phyloP scores from a whole-genome alignment of 2,113 vertebrate species.

The Turnix velox region DNA sequence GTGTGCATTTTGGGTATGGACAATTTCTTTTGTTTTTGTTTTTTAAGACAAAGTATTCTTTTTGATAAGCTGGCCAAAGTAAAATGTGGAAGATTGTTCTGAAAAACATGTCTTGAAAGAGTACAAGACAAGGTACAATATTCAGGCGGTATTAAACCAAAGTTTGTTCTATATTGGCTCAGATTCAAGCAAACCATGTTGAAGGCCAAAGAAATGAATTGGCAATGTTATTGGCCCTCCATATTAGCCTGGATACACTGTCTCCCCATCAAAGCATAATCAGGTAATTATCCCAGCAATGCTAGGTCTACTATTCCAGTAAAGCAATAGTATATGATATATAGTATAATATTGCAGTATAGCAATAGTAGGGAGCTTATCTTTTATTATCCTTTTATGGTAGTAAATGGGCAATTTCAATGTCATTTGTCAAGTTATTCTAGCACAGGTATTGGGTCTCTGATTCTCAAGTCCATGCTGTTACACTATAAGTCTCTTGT shows the following conservation, averaged over 20 bases:
- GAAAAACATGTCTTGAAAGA: not conserved
- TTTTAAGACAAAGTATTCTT: not conserved
- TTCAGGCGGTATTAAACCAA: not conserved
- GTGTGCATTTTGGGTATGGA: accelerated
- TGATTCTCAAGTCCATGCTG: not conserved
- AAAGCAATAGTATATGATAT: not conserved
- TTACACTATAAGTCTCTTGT: not conserved
- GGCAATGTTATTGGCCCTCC: not conserved
- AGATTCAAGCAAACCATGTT: not conserved
- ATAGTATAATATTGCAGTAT: not conserved
- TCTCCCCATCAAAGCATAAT: not conserved
- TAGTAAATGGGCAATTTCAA: not conserved
- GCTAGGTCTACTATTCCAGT: too few species aligned
- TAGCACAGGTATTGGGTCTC: not conserved
- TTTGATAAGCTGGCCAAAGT: not conserved
- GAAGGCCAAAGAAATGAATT: not conserved
- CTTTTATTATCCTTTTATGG: too few species aligned
- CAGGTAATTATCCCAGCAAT: not conserved
- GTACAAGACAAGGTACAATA: not conserved
- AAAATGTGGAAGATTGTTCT: not conserved
- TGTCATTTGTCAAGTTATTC: not conserved
- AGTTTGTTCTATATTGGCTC: accelerated
- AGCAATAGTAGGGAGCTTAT: not conserved
- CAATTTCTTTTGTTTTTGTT: too few species aligned
- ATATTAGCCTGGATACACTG: not conserved